Conservation (phyloP, 2,797 vertebrate genomes). For the Scleropages formosus region DNA sequence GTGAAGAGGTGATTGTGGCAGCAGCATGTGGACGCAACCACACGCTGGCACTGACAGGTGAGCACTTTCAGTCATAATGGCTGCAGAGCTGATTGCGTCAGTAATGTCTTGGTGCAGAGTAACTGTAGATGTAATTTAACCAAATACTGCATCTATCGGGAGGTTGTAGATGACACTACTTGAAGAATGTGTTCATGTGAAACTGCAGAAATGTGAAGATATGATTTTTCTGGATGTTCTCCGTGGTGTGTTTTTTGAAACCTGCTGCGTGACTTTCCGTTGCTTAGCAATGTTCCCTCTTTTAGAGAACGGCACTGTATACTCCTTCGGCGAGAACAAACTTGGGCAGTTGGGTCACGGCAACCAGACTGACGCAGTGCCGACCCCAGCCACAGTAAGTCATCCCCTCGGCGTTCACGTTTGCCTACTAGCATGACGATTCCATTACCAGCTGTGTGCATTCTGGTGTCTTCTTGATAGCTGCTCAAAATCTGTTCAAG, state of each 20-base stretch:
- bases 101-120: neutral
- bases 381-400: slow-evolving; percentile 82
- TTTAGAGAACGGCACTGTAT: slow-evolving; percentile 81
- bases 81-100: neutral
- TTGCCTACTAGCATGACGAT: too few species aligned
- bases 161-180: too few species aligned
- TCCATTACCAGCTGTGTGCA: too few species aligned
- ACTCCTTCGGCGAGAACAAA: slow-evolving; percentile 94
- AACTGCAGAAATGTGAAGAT: neutral
- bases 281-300: neutral
- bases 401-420: too few species aligned
- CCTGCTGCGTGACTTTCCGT: neutral
- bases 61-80: neutral
- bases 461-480: neutral
- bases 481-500: neutral
- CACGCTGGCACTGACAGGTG: slow-evolving; percentile 88
- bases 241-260: neutral
- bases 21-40: slow-evolving; percentile 92
- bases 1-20: slow-evolving; percentile 75
- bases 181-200: too few species aligned
- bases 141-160: too few species aligned
- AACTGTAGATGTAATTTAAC: too few species aligned
- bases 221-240: neutral
- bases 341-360: slow-evolving; percentile 91
- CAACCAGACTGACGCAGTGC: slow-evolving; percentile 90